phyloP scores from a whole-genome alignment of 2,113 vertebrate species.

The Hippocampus comes region DNA sequence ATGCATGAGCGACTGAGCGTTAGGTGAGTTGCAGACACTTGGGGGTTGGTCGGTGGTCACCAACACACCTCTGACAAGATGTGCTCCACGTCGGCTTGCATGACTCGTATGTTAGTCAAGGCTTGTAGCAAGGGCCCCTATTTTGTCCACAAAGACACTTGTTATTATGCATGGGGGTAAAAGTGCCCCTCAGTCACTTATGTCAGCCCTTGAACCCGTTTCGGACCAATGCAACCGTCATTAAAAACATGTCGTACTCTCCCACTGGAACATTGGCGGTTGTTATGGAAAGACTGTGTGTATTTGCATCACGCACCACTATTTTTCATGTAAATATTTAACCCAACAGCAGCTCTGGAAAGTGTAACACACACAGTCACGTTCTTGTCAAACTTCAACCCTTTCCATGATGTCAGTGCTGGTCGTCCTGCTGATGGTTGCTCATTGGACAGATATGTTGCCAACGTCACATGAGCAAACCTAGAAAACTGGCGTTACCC shows the following conservation, averaged over 20 bases:
- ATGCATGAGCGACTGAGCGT: background rate
- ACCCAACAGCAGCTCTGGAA: slow-evolving; percentile 30
- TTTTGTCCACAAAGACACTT: background rate
- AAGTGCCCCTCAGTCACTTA: background rate
- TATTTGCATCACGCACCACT: slow-evolving; percentile 11
- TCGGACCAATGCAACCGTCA: background rate
- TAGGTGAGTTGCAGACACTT: background rate
- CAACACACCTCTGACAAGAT: background rate
- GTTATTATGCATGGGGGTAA: background rate
- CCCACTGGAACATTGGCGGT: background rate
- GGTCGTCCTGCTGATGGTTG: background rate
- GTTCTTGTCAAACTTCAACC: background rate
- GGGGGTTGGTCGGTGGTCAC: too few relatives aligned
- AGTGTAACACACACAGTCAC: background rate
- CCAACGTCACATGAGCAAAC: too few relatives aligned
- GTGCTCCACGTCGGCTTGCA: background rate
- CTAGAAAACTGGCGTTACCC: too few relatives aligned
- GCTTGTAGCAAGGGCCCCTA: background rate
- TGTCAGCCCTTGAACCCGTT: background rate
- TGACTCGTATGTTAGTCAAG: background rate
- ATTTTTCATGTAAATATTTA: slow-evolving; percentile 49
- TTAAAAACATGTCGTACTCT: background rate
- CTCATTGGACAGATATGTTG: background rate
- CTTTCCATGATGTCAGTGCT: background rate
- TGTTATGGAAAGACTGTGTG: background rate